Percentiles rank a stretch among this genome's conserved stretches.
Evolutionary conservation across 2,797 vertebrate species (phyloP).

Genomic region (Arnoldichthys spilopterus): DNA sequence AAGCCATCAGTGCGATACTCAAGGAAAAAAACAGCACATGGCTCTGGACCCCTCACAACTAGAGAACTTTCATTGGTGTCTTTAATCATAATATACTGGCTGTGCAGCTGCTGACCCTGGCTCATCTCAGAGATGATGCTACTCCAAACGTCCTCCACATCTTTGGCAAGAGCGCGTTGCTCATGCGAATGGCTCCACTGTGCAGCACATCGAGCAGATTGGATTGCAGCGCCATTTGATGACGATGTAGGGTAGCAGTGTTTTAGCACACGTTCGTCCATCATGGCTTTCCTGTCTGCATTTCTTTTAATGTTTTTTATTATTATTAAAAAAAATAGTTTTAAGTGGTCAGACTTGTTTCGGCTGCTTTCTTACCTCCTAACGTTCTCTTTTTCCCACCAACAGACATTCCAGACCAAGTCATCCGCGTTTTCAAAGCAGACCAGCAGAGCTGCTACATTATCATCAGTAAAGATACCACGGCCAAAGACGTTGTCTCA

Average conservation of each 20-base stretch:
- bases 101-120: background rate
- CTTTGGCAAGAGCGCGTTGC: background rate
- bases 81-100: no score
- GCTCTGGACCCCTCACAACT: no score
- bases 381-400: background rate
- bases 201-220: background rate
- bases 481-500: constrained; percentile 92
- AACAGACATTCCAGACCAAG: constrained; percentile 94
- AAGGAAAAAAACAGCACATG: no score
- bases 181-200: background rate
- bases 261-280: background rate
- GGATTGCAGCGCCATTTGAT: background rate
- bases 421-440: constrained; percentile 94
- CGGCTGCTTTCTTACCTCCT: background rate
- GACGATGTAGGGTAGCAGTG: background rate
- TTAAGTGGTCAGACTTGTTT: background rate
- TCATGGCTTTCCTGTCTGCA: background rate
- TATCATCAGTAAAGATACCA: constrained; percentile 97
- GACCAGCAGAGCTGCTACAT: constrained; percentile 98
- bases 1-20: no score
- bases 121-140: background rate
- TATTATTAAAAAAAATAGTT: no score
- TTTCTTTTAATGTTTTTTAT: no score
- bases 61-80: no score
- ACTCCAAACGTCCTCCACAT: background rate